Conservation (phyloP, 2,888 invertebrate genomes). For the Polyploca ridens region DNA sequence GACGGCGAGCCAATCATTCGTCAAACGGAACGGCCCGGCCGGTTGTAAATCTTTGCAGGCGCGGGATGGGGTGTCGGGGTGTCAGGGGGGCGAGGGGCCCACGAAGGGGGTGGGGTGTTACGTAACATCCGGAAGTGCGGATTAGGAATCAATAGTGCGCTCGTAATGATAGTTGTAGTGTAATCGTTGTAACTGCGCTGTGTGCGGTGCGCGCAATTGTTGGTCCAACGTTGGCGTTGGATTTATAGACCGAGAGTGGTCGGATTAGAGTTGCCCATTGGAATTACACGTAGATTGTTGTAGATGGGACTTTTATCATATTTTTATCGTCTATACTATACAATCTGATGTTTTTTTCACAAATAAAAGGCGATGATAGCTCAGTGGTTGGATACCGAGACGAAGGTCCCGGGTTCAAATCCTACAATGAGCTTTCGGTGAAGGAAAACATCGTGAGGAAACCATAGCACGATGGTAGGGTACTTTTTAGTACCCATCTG, state of each 20-base stretch:
- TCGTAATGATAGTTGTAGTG: slow-evolving; percentile 82
- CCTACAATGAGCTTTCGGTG: too few species aligned
- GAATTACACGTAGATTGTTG: not conserved
- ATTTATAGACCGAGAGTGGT: not conserved
- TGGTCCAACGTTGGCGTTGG: not conserved
- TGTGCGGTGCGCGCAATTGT: slow-evolving; percentile 23
- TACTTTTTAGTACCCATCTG: too few species aligned
- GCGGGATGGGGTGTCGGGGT: slow-evolving; percentile 35
- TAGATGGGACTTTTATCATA: not conserved
- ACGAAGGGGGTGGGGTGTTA: slow-evolving; percentile 53
- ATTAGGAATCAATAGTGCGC: slow-evolving; percentile 85
- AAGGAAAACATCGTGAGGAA: too few species aligned
- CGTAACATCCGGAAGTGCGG: slow-evolving; percentile 84
- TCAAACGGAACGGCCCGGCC: slow-evolving; percentile 71
- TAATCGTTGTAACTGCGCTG: slow-evolving; percentile 75
- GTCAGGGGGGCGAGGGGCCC: slow-evolving; percentile 32
- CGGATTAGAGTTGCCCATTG: not conserved
- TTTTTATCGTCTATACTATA: not conserved
- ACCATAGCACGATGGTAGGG: too few species aligned
- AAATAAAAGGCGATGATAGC: too few species aligned
- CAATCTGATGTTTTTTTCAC: not conserved
- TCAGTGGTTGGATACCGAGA: too few species aligned
- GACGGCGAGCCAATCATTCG: slow-evolving; percentile 78
- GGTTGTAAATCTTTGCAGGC: slow-evolving; percentile 75
- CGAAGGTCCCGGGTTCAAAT: too few species aligned